Base-by-base conservation (phyloP, 2,797 vertebrate species). In the Sebastes baramenuke region DNA sequence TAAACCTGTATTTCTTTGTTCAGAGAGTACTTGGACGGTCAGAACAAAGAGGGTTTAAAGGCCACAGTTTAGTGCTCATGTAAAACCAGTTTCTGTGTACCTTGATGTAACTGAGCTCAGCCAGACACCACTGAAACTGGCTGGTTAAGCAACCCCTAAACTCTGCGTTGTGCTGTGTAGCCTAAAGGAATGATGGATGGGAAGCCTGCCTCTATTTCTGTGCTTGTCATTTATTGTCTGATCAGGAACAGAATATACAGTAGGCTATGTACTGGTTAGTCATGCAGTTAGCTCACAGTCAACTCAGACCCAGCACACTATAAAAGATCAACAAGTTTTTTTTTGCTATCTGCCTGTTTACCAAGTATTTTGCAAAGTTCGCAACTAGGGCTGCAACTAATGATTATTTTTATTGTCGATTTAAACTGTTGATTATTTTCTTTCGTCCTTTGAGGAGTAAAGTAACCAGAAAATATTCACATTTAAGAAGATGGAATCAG, bases 41-140 rank as follows among this genome's bases (percentile, higher is more conserved):
- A 10, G 32, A 75, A 70, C 42, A 67, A 75, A 66, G 14, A 36
- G 11, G 25, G 58, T 42, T 62, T 14, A 36, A 86, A 72, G 42
- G 67, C 73, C 34, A 49, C 5, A 11, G 56, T 78, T 55, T 34
- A 38, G 3, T 67, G 22, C 38, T 73, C 16, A 22, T 52, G 18
- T 67, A 27, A 75, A 84, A 59, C 11, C 58, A 56, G 13, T 71
- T 27, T 65, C 29, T 13, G 27, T 78, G 25, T 49, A 55, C 34
- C 18, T 14, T 46, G 7, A 42, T 49, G 12, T 71, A 25, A 59
- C 34, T 30, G 25, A 25, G 14, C 20, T 58, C 29, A 49, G n/a
- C 32, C 3, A 0, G 46, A 52, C 49, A n/a, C 49, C 49, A 27
- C 10, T 38, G 38, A 42, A 30, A 38, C 38, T 52, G 61, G 10